phyloP scores from a whole-genome alignment of 2,113 vertebrate genomes.

The Bubalus kerabau region DNA sequence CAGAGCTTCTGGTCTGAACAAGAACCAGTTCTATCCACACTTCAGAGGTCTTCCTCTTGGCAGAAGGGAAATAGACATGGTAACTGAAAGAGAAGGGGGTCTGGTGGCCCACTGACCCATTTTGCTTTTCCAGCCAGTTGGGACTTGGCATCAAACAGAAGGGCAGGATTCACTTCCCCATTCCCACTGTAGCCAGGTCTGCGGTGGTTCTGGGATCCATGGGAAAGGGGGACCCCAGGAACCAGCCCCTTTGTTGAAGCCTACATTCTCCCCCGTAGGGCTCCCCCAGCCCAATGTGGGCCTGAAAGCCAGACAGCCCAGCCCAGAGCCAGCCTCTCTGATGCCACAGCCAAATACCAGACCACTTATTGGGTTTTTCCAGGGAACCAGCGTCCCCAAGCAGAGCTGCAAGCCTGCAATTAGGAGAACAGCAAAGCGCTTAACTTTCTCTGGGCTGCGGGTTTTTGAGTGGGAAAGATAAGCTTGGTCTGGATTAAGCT shows the following conservation, averaged over 20 bases:
- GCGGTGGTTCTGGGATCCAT: not conserved
- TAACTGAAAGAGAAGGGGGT: not conserved
- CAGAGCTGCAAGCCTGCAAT: slow-evolving; percentile 23
- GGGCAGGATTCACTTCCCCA: not conserved
- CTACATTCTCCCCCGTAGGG: accelerated
- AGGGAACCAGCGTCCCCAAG: not conserved
- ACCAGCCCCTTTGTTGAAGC: not conserved
- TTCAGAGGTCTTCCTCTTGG: not conserved
- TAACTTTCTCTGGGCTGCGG: slow-evolving; percentile 1
- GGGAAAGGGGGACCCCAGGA: not conserved
- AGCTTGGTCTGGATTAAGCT: slow-evolving; percentile 45
- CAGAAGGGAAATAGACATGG: not conserved
- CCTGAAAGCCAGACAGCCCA: not conserved
- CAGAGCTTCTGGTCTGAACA: not conserved
- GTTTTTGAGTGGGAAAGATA: not conserved
- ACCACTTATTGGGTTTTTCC: not conserved
- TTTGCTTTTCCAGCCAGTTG: not conserved
- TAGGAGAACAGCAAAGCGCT: slow-evolving; percentile 43
- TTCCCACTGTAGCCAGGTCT: not conserved
- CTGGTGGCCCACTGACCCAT: not conserved
- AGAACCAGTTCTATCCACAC: not conserved
- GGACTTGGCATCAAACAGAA: not conserved
- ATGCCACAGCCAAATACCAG: not conserved
- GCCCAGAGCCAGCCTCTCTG: not conserved
- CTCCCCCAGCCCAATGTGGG: not conserved